Evolutionary conservation across 2,113 vertebrate species (phyloP), one percentile per base, ranked within the genome.

Genomic region (Terrapene triunguis): DNA sequence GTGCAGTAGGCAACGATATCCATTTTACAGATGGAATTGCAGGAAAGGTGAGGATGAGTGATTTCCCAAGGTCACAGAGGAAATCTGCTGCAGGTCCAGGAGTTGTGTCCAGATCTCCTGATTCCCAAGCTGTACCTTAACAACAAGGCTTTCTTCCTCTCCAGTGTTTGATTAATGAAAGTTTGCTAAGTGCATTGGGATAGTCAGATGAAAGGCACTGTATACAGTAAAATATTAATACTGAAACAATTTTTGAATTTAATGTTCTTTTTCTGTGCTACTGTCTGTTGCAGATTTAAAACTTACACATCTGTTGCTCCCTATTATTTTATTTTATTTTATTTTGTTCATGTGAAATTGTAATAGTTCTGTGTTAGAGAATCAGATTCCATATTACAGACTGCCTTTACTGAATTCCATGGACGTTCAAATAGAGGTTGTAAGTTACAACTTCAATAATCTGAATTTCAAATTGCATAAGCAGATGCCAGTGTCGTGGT

Each of bases 391-490:
- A 84, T 95, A 88, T 97, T 95, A 87, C 82, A 72, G 54, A 59
- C 65, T 85, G 51, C 88, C 55, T 94, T 93, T 95, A 93, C 81
- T 83, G 57, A 6, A 93, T 87, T 95, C 84, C 91, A 24, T 88
- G n/a, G 88, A 91, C 94, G 74, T 96, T 80, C 47, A 83, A 90
- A 94, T 95, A 97, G 57, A 96, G 74, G 89, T 93, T 97, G 65
- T 97, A 97, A 92, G 95, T 97, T 93, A 97, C 81, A 94, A 1
- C 84, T 93, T 96, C 87, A 92, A 42, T 96, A 94, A 97, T 97
- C 89, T 94, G 55, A 97, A 87, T 96, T 97, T 98, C 93, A 97
- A 87, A 96, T 94, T 92, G 86, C 92, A 93, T 94, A 97, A 97
- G 96, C 91, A 97, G 95, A 96, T 97, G 92, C 82, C 90, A 94